These are phyloP conservation scores for Ephestia elutella DNA, from an alignment of 1,140 invertebrate genomes.

Conservation along the genomic window DNA sequence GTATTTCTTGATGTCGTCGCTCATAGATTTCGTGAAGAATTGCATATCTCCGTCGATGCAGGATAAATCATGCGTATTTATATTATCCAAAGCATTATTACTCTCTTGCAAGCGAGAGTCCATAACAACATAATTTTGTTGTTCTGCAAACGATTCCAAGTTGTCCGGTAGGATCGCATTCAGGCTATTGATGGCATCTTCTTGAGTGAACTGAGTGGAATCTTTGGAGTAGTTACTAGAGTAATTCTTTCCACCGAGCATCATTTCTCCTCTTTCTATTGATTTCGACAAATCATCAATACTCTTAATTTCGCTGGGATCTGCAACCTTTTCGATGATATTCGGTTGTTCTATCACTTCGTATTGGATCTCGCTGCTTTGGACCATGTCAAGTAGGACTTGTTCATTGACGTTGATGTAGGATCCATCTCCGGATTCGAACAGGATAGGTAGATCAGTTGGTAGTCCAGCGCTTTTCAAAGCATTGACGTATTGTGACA, in stretches of 20 bases:
- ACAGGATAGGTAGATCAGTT: conserved; percentile 73
- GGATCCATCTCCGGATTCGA: conserved; percentile 74
- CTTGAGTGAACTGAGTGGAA: conserved; percentile 28
- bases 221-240: conserved; percentile 42
- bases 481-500: conserved; percentile 72
- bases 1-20: conserved; percentile 66
- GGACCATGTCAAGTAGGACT: conserved; percentile 73
- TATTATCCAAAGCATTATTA: conserved; percentile 42
- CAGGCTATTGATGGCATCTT: conserved; percentile 56
- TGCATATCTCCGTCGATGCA: conserved; percentile 66
- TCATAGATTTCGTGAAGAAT: conserved; percentile 66
- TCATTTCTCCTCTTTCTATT: conserved; percentile 62
- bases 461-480: conserved; percentile 74
- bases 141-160: conserved; percentile 55
- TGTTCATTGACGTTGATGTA: conserved; percentile 76
- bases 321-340: conserved; percentile 66
- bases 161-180: conserved; percentile 61
- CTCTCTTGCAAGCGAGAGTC: conserved; percentile 43
- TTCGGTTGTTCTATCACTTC: conserved; percentile 73
- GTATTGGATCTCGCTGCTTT: conserved; percentile 73
- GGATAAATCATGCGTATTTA: conserved; percentile 53
- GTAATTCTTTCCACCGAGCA: conserved; percentile 39
- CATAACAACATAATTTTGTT: conserved; percentile 56
- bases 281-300: conserved; percentile 69
- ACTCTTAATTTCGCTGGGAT: conserved; percentile 68